phyloP scores from a whole-genome alignment of 2,797 vertebrate genomes.

The Cryptoblepharus egeriae region DNA sequence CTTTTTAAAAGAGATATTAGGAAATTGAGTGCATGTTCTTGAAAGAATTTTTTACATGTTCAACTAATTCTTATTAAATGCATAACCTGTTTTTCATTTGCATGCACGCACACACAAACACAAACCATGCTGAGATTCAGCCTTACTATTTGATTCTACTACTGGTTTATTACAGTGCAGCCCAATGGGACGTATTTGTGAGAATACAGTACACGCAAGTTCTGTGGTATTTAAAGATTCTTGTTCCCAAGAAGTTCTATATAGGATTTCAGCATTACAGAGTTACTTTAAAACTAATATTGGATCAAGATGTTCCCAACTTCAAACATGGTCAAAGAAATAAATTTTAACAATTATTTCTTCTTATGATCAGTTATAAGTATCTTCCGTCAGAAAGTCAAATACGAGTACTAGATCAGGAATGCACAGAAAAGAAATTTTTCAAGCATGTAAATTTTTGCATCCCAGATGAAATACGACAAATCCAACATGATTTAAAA shows the following conservation, averaged over 20 bases:
- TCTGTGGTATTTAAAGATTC: too few relatives aligned
- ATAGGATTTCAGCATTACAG: not conserved
- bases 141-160: too few relatives aligned
- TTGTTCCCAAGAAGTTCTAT: too few relatives aligned
- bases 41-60: not conserved
- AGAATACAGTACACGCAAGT: too few relatives aligned
- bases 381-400: constrained; percentile 33
- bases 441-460: not conserved
- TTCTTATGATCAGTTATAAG: constrained; percentile 21
- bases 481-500: not conserved
- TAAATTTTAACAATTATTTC: constrained; percentile 34
- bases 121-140: too few relatives aligned
- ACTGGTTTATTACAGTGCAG: too few relatives aligned
- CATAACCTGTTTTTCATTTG: too few relatives aligned
- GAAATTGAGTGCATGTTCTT: constrained; percentile 41
- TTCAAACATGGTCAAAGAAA: constrained; percentile 36
- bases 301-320: constrained; percentile 23
- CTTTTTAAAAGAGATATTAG: constrained; percentile 41
- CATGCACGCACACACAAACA: not conserved
- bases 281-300: constrained; percentile 48
- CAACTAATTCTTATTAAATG: too few relatives aligned
- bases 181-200: too few relatives aligned
- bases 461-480: not conserved
- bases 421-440: not conserved
- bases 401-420: not conserved